Evolutionary conservation across 2,888 invertebrate genomes (phyloP).

Genomic region (Pycnomerus fuliginosus): DNA sequence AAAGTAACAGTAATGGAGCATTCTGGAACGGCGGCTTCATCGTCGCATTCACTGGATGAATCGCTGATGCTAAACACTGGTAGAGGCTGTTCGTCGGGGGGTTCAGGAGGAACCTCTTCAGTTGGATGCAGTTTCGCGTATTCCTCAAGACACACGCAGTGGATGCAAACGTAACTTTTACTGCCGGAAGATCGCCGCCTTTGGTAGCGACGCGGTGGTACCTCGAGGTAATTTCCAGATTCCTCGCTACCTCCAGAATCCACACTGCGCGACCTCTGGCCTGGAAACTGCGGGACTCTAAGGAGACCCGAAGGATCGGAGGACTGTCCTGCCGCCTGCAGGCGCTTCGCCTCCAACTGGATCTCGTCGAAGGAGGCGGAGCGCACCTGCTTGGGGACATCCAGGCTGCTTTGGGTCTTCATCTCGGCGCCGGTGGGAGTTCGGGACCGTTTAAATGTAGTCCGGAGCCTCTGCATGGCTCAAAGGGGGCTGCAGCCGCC

Average conservation of each 20-base stretch:
- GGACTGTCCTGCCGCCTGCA: slow-evolving; percentile 45
- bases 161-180: slow-evolving; percentile 71
- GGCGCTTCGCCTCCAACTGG: slow-evolving; percentile 73
- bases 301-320: slow-evolving; percentile 54
- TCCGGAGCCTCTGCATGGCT: slow-evolving; percentile 75
- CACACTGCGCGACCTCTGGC: slow-evolving; percentile 76
- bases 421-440: slow-evolving; percentile 88
- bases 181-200: slow-evolving; percentile 65
- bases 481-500: slow-evolving; percentile 37
- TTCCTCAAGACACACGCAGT: slow-evolving; percentile 75
- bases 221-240: slow-evolving; percentile 57
- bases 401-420: slow-evolving; percentile 89
- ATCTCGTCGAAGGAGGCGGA: slow-evolving; percentile 91
- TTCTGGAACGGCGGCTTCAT: slow-evolving; percentile 53
- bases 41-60: slow-evolving; percentile 55
- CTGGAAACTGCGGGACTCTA: slow-evolving; percentile 66
- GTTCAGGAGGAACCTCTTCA: slow-evolving; percentile 50
- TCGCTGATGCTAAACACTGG: slow-evolving; percentile 56
- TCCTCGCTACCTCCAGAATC: slow-evolving; percentile 75
- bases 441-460: slow-evolving; percentile 83
- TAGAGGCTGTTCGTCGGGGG: slow-evolving; percentile 31
- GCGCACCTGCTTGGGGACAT: slow-evolving; percentile 87
- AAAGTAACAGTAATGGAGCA: slow-evolving; percentile 64
- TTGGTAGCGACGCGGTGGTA: slow-evolving; percentile 63
- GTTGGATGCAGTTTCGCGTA: slow-evolving; percentile 61